Conservation (phyloP, 2,888 invertebrate genomes). For the Polydrusus cervinus region DNA sequence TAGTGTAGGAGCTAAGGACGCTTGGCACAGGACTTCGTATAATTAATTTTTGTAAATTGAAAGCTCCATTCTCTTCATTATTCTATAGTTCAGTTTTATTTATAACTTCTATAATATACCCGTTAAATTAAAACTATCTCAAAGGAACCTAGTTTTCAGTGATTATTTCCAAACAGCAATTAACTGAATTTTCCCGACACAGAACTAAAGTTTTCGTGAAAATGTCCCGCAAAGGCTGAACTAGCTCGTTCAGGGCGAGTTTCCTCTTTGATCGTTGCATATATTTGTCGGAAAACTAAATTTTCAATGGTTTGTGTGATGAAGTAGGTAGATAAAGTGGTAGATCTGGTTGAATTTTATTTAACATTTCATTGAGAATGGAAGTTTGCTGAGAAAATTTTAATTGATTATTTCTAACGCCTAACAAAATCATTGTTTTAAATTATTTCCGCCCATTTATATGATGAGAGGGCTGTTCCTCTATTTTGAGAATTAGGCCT, state of each 20-base stretch:
- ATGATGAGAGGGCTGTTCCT: too few species aligned
- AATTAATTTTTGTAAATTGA: too few species aligned
- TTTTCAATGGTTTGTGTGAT: neutral
- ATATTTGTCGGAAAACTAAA: neutral
- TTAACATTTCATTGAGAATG: too few species aligned
- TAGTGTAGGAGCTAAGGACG: too few species aligned
- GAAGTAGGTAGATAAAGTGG: neutral
- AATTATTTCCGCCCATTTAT: too few species aligned
- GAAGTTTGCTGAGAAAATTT: too few species aligned
- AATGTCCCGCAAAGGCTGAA: conserved; percentile 14
- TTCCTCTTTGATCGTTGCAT: conserved; percentile 11
- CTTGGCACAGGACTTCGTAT: too few species aligned
- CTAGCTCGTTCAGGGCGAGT: conserved; percentile 1
- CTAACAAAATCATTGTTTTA: too few species aligned
- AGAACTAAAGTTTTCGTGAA: neutral
- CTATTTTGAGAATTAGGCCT: too few species aligned
- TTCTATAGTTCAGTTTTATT: neutral
- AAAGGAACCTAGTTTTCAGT: neutral
- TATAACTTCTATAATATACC: neutral
- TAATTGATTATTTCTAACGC: too few species aligned
- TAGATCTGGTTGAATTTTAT: too few species aligned
- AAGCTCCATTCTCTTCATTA: too few species aligned
- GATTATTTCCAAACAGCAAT: conserved; percentile 19
- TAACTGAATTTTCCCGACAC: conserved; percentile 17
- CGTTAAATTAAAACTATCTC: neutral